phyloP scores from a whole-genome alignment of 2,888 invertebrate species.

The Agapostemon virescens region DNA sequence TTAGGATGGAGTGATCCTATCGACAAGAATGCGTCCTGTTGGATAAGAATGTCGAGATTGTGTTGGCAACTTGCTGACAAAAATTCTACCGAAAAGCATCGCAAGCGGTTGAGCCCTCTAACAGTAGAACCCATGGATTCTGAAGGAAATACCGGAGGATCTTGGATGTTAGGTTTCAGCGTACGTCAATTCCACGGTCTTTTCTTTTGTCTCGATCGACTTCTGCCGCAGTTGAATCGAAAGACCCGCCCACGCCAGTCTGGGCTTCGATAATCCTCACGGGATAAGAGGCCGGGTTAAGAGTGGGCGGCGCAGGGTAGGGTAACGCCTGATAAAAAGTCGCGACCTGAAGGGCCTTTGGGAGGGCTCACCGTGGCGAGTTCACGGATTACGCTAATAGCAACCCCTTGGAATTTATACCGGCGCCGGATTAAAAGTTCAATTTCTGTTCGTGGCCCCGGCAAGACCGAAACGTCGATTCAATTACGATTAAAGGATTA shows the following conservation, averaged over 20 bases:
- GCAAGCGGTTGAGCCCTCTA: too few species aligned
- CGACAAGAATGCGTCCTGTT: not conserved
- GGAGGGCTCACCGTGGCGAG: conserved; percentile 35
- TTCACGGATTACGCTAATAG: conserved; percentile 67
- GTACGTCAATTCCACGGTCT: conserved; percentile 13
- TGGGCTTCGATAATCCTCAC: conserved; percentile 54
- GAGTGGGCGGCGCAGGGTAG: conserved; percentile 15
- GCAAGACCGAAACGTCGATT: conserved; percentile 50
- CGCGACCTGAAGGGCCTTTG: conserved; percentile 33
- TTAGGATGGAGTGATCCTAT: too few species aligned
- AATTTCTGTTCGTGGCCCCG: conserved; percentile 49
- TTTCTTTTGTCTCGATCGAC: conserved; percentile 50
- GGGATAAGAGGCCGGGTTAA: conserved; percentile 53
- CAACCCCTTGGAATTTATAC: conserved; percentile 55
- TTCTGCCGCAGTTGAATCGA: conserved; percentile 40
- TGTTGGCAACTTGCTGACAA: not conserved
- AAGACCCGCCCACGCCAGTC: conserved; percentile 26
- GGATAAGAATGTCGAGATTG: not conserved
- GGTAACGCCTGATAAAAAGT: conserved; percentile 63
- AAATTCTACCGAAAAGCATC: not conserved
- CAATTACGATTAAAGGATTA: conserved; percentile 63
- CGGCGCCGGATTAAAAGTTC: conserved; percentile 60
- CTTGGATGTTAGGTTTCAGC: conserved; percentile 13
- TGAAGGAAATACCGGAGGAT: conserved; percentile 17
- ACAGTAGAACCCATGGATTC: not conserved